These are phyloP conservation scores for Acanthisitta chloris DNA, from an alignment of 2,113 vertebrate species.

Conservation along the genomic window DNA sequence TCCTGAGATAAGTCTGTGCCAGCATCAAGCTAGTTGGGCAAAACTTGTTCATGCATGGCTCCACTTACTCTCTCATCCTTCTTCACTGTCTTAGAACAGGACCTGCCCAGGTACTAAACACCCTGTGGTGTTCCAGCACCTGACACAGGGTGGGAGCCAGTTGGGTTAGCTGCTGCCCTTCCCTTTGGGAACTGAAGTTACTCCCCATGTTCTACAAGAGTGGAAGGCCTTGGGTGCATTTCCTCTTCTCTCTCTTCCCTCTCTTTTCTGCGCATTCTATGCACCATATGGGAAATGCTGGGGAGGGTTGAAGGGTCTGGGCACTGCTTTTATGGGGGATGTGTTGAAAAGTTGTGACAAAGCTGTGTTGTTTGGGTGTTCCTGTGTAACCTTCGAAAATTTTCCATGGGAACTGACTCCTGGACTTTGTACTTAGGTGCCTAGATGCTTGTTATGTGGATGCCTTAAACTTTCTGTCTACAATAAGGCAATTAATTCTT, in stretches of 20 bases:
- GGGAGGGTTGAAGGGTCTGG: not conserved
- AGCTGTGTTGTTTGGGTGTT: not conserved
- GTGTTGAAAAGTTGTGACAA: not conserved
- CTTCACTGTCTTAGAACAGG: not conserved
- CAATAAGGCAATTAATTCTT: conserved; percentile 8
- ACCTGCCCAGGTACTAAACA: not conserved
- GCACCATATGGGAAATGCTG: fast-evolving
- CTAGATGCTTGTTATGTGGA: not conserved
- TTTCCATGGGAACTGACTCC: not conserved
- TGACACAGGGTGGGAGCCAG: too few relatives aligned
- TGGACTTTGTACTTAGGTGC: not conserved
- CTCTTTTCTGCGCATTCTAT: not conserved
- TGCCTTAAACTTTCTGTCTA: not conserved
- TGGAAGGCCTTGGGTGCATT: fast-evolving
- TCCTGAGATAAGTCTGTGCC: not conserved
- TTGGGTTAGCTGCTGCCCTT: not conserved
- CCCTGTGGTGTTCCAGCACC: not conserved
- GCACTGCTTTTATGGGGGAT: not conserved
- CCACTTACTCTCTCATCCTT: fast-evolving
- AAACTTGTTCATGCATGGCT: fast-evolving
- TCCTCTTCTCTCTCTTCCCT: not conserved
- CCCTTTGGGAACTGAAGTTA: too few relatives aligned
- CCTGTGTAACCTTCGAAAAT: not conserved
- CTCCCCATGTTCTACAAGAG: not conserved
- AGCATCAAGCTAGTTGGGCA: not conserved